Base-by-base conservation (phyloP, 2,888 invertebrate species). In the Pammene aurita region DNA sequence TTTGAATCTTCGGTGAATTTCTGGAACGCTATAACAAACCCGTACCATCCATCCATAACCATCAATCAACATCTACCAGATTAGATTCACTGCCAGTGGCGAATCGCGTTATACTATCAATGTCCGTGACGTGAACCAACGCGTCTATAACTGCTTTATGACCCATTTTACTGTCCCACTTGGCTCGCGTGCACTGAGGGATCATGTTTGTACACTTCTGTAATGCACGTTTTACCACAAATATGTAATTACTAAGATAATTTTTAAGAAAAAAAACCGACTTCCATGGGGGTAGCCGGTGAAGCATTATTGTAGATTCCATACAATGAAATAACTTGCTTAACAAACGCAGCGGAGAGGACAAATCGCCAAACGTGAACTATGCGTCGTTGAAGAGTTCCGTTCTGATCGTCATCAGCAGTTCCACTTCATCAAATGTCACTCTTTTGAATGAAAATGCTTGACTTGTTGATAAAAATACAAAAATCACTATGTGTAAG, bases 101-200 rank as follows among this genome's bases (percentile, higher is more conserved):
- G 35, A 54, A 52, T 55, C 62, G 50, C 41, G 50, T 50, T 38
- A 62, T 62, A 50, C 50, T 62, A 62, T 50, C 61, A 55, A 42
- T 16, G 42, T 61, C 46, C 65, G 60, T 46, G 66, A 61, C 62
- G 50, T 7, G 66, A 60, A 35, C 66, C 11, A 54, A 44, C 66
- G 65, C 65, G 60, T 44, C 63, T 68, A 68, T 68, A 52, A 62
- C 56, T 68, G 63, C 56, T 68, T 68, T 68, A 68, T 57, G 67
- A 57, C 63, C 62, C 50, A 63, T 68, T 68, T 63, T 46, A 34
- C 60, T 66, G 58, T 34, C 46, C 67, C 44, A 63, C 63, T 68
- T 68, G 67, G 67, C 67, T 57, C 18, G 35, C 35, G 46, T 48
- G 48, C 18, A 60, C 60, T 44, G n/a, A 44, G 34, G 44, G 14